Conservation (phyloP, 2,797 vertebrate species). For the Poeciliopsis presidionis region DNA sequence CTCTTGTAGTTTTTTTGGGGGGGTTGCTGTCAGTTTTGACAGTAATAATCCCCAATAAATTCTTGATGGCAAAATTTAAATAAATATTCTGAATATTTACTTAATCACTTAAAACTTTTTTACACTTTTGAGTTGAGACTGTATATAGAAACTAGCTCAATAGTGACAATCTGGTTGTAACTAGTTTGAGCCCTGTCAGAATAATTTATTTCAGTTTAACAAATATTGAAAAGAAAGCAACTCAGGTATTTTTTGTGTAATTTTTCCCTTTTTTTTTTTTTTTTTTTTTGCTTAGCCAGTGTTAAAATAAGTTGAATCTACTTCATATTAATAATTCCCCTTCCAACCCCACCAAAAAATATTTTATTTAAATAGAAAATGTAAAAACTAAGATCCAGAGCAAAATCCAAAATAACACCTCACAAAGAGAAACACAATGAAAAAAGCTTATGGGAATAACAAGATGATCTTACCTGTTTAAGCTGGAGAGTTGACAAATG, state of each 20-base stretch:
- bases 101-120: background rate
- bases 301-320: background rate
- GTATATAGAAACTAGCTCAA: background rate
- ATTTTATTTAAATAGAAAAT: background rate
- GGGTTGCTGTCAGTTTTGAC: background rate
- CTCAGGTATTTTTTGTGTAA: too few species aligned
- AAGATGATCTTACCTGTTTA: background rate
- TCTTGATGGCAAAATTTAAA: background rate
- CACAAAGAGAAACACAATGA: background rate
- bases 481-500: background rate
- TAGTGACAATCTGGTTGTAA: background rate
- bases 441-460: background rate
- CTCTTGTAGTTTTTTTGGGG: background rate
- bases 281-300: too few species aligned
- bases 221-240: background rate
- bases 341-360: background rate
- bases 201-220: background rate
- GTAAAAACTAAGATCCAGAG: background rate
- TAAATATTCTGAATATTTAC: background rate
- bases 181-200: background rate
- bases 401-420: background rate
- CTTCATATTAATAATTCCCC: background rate
- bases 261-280: too few species aligned
- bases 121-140: background rate
- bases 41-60: background rate